Base-by-base conservation (phyloP, 2,113 vertebrate species). In the Tiliqua scincoides region DNA sequence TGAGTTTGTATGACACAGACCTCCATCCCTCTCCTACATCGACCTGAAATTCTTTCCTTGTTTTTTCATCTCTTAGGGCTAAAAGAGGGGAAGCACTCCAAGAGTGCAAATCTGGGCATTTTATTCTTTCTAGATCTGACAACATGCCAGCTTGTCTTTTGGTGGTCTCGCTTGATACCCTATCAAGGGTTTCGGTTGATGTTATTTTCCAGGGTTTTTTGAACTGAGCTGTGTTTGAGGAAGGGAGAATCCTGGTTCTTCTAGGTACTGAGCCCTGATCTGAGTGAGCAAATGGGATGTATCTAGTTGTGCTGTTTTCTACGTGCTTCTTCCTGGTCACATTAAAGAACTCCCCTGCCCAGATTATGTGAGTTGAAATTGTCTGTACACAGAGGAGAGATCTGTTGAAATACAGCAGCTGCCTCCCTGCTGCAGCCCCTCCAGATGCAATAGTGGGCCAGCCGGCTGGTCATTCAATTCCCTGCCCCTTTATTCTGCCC, bases 381-480 rank as follows among this genome's bases (percentile, higher is more conserved):
- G n/a, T 62, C 67, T 74, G 48, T 79, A 25, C 62, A n/a, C 23
- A 71, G 65, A 83, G 80, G 12, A 54, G 30, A 79, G 54, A 73
- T 77, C 23, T 35, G 57, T 65, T 79, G 67, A 73, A 82, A 72
- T 4, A 27, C 27, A 73, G 43, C 87, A 88, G 82, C 87, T 88
- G 86, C 86, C 67, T 74, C 70, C 82, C 75, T 83, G 67, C 82
- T 88, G 82, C 82, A 62, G 43, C 67, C 59, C 59, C 75, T 88
- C 82, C 82, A 88, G 87, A 84, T 72, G 87, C 67, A 67, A 65
- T 30, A 67, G 43, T 6, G 21, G 76, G 82, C 82, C 25, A 79
- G 70, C 80, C 73, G n/a, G 86, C 75, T 73, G 82, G 67, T 82
- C 87, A 88, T 84, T 88, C 67, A 87, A 61, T 32, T 37, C 75